Percentiles rank a stretch among this genome's conserved stretches.
These are phyloP conservation scores for Dicranocentrus wangi DNA, from an alignment of 2,888 invertebrate genomes.

Conservation along the genomic window DNA sequence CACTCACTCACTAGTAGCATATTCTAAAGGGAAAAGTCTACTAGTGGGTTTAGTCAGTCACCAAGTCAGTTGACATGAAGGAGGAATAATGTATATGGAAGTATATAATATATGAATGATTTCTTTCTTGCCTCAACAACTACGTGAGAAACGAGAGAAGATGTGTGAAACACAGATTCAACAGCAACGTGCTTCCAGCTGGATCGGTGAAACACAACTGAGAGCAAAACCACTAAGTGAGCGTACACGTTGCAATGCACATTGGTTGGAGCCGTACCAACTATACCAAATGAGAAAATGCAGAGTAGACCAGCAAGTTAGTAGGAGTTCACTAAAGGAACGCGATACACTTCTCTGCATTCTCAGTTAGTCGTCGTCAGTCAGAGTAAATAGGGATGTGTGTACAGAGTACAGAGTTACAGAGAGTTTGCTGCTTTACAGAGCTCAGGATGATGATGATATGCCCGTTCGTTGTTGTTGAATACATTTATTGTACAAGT, in stretches of 20 bases:
- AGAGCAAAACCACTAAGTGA: slow-evolving; percentile 56
- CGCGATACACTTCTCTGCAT: no score
- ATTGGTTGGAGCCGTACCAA: background rate
- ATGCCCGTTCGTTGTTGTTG: background rate
- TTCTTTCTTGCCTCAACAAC: slow-evolving; percentile 9
- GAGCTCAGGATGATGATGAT: background rate
- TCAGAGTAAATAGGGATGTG: background rate
- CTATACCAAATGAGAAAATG: background rate
- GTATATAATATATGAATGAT: no score
- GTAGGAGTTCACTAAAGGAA: background rate
- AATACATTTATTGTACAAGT: background rate
- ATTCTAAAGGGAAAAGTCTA: background rate
- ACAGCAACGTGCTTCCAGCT: slow-evolving; percentile 68
- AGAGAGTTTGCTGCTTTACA: no score
- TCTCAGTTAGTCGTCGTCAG: no score
- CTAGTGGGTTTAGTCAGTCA: slow-evolving; percentile 41
- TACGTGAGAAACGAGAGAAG: background rate
- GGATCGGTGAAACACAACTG: slow-evolving; percentile 71
- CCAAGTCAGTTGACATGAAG: slow-evolving; percentile 45
- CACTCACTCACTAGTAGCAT: slow-evolving; percentile 5
- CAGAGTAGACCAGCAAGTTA: slow-evolving; percentile 20
- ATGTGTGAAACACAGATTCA: slow-evolving; percentile 39
- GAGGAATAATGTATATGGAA: background rate
- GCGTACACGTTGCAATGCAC: slow-evolving; percentile 40
- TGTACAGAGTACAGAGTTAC: no score